phyloP scores from a whole-genome alignment of 1,140 invertebrate species.

The Cherax quadricarinatus region DNA sequence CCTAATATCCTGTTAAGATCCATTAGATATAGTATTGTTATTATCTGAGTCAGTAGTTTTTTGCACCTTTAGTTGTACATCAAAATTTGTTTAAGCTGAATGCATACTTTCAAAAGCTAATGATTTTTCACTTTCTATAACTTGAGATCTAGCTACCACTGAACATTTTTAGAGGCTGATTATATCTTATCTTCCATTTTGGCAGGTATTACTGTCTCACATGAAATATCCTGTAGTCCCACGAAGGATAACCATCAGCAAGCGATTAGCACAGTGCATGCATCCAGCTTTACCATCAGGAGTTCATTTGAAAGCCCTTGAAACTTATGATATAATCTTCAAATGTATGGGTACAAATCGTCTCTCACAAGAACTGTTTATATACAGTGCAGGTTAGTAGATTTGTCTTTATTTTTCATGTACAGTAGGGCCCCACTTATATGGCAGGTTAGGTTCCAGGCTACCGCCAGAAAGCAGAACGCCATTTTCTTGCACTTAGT shows the following conservation, averaged over 20 bases:
- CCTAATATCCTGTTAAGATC: too few relatives aligned
- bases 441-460: too few relatives aligned
- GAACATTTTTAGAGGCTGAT: not conserved
- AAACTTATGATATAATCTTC: constrained; percentile 96
- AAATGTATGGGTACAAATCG: constrained; percentile 91
- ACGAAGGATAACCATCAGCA: constrained; percentile 92
- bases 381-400: constrained; percentile 85
- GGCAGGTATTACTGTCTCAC: constrained; percentile 84
- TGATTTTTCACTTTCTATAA: not conserved
- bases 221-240: constrained; percentile 94
- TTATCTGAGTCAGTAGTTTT: too few relatives aligned
- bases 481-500: too few relatives aligned
- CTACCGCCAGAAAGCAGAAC: too few relatives aligned
- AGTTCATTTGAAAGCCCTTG: constrained; percentile 94
- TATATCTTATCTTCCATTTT: not conserved
- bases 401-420: not conserved
- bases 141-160: not conserved
- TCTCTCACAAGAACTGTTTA: constrained; percentile 90
- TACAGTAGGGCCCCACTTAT: too few relatives aligned
- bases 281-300: constrained; percentile 93
- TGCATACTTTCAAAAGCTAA: not conserved
- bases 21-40: too few relatives aligned
- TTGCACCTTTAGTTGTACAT: too few relatives aligned
- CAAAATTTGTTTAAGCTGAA: too few relatives aligned
- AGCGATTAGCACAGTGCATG: constrained; percentile 95